Evolutionary conservation across 2,888 invertebrate genomes (phyloP).

Genomic region (Thelaira solivaga): DNA sequence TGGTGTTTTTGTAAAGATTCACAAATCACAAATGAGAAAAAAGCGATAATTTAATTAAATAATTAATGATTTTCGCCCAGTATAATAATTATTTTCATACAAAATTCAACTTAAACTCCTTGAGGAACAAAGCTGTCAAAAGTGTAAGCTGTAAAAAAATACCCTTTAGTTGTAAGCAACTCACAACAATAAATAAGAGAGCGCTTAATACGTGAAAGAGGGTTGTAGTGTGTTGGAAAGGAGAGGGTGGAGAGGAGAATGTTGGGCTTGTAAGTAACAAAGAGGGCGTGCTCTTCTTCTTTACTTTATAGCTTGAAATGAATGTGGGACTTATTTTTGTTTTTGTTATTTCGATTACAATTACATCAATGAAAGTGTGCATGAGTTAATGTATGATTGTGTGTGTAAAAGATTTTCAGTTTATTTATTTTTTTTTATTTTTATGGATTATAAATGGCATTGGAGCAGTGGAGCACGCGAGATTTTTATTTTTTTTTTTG

Average conservation of each 20-base stretch:
- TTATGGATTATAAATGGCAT: conserved; percentile 40
- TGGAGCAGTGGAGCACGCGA: conserved; percentile 59
- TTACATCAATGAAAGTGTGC: not conserved
- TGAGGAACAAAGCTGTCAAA: too few species aligned
- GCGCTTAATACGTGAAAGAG: not conserved
- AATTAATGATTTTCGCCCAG: too few species aligned
- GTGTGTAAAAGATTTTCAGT: not conserved
- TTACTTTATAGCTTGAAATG: conserved; percentile 25
- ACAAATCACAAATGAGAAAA: too few species aligned
- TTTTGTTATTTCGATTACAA: conserved; percentile 5
- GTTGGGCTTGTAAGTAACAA: not conserved
- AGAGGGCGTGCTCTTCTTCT: conserved; percentile 37
- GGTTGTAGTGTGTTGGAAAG: not conserved
- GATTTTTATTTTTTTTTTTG: conserved; percentile 1
- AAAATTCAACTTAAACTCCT: too few species aligned
- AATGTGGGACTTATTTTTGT: conserved; percentile 6
- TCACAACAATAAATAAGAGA: not conserved
- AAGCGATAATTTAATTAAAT: too few species aligned
- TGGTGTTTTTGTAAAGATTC: too few species aligned
- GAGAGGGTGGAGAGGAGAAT: not conserved
- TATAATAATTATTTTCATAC: too few species aligned
- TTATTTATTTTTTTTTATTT: not conserved
- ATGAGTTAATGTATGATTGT: not conserved
- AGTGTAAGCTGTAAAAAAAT: too few species aligned
- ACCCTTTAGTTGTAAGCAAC: not conserved